Conservation (phyloP, 2,113 vertebrate genomes). For the Pelusios castaneus region DNA sequence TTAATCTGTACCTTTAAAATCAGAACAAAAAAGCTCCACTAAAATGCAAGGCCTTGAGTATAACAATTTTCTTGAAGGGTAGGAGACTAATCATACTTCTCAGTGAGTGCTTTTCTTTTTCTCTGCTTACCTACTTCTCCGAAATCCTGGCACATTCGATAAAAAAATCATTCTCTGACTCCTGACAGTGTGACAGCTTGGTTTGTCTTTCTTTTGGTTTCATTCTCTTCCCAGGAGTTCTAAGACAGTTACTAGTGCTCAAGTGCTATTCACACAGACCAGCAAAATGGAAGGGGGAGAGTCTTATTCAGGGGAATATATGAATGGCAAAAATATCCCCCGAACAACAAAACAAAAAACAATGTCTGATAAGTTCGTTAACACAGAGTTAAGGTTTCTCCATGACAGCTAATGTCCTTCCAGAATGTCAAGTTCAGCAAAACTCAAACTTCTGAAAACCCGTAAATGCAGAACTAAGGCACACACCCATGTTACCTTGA, state of each 20-base stretch:
- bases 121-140: background rate
- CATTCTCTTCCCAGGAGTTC: background rate
- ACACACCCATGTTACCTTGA: background rate
- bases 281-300: background rate
- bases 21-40: slow-evolving; percentile 44
- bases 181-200: background rate
- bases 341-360: no score
- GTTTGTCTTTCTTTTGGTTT: background rate
- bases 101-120: background rate
- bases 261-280: background rate
- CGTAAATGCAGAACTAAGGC: background rate
- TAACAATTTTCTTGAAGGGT: slow-evolving; percentile 46
- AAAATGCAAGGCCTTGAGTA: slow-evolving; percentile 6
- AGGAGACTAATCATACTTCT: background rate
- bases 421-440: background rate
- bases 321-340: fast-evolving
- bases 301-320: background rate
- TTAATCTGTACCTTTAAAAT: slow-evolving; percentile 57
- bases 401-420: background rate
- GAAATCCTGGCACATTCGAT: fast-evolving
- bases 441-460: background rate
- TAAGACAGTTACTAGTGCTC: background rate
- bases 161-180: background rate
- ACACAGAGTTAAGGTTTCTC: background rate
- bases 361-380: no score